These are phyloP conservation scores for Caenorhabditis becei DNA, from an alignment of 2,888 invertebrate species.

Conservation along the genomic window DNA sequence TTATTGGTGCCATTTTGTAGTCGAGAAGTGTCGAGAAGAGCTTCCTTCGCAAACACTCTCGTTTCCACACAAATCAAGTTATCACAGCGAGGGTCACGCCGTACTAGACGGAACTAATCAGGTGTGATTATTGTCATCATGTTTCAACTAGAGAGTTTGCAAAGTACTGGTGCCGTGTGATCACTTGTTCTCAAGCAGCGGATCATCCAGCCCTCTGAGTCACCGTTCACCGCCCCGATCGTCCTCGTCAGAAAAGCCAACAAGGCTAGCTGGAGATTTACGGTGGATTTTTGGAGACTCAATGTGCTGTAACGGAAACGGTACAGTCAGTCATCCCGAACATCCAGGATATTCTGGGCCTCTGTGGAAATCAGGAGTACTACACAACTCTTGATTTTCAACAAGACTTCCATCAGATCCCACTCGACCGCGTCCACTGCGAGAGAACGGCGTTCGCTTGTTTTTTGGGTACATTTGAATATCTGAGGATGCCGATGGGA, in stretches of 20 bases:
- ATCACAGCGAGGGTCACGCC: too few relatives aligned
- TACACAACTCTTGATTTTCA: slow-evolving; percentile 52
- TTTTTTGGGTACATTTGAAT: slow-evolving; percentile 37
- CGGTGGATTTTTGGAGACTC: slow-evolving; percentile 51
- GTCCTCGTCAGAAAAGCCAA: slow-evolving; percentile 53
- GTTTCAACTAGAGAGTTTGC: too few relatives aligned
- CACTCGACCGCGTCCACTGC: slow-evolving; percentile 11
- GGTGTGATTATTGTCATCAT: too few relatives aligned
- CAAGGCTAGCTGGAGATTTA: slow-evolving; percentile 28
- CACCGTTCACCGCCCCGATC: slow-evolving; percentile 39
- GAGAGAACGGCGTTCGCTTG: slow-evolving; percentile 50
- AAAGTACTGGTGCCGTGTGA: too few relatives aligned
- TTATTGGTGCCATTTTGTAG: too few relatives aligned
- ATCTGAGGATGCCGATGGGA: slow-evolving; percentile 53
- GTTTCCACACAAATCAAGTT: too few relatives aligned
- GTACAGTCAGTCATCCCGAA: slow-evolving; percentile 37
- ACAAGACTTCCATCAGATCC: slow-evolving; percentile 52
- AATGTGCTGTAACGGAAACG: slow-evolving; percentile 44
- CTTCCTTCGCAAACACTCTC: too few relatives aligned
- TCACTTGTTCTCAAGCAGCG: neutral
- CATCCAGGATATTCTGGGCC: slow-evolving; percentile 16
- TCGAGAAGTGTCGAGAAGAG: too few relatives aligned
- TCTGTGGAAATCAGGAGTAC: neutral
- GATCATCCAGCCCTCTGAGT: too few relatives aligned
- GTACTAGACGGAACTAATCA: too few relatives aligned